Conservation (phyloP, 2,888 invertebrate genomes). For the Anoncus sp. region DNA sequence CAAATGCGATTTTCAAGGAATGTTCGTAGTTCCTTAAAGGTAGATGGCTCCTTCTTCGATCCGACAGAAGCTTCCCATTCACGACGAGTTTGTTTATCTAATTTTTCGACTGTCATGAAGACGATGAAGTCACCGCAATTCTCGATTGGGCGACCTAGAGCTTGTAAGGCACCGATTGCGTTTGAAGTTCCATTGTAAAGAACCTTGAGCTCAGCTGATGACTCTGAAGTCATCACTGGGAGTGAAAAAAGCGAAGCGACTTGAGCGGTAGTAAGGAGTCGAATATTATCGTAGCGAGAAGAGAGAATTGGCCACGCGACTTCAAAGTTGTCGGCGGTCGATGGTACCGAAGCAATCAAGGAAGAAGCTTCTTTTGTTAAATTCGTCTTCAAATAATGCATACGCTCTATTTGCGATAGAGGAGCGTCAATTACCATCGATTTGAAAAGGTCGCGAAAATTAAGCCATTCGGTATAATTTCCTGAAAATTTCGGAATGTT, state of each 20-base stretch:
- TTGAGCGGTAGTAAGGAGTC: slow-evolving; percentile 59
- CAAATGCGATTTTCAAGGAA: slow-evolving; percentile 36
- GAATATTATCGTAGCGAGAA: slow-evolving; percentile 15
- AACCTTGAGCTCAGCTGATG: slow-evolving; percentile 42
- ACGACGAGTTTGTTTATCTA: slow-evolving; percentile 60
- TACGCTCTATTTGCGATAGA: too few species aligned
- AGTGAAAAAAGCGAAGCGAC: slow-evolving; percentile 25
- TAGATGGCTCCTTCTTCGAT: slow-evolving; percentile 48
- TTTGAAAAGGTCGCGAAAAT: too few species aligned
- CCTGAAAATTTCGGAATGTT: too few species aligned
- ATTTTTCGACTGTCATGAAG: slow-evolving; percentile 60
- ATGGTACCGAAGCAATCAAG: too few species aligned
- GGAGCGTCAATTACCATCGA: too few species aligned
- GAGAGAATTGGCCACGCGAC: slow-evolving; percentile 1
- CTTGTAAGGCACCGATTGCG: slow-evolving; percentile 62
- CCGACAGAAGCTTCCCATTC: slow-evolving; percentile 63
- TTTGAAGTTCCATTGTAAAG: slow-evolving; percentile 60
- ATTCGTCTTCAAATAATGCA: too few species aligned
- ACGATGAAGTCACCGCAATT: slow-evolving; percentile 65
- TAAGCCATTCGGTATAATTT: too few species aligned
- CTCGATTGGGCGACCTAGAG: slow-evolving; percentile 42
- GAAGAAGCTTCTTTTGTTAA: too few species aligned
- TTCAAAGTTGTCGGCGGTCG: not conserved
- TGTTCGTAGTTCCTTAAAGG: slow-evolving; percentile 8
- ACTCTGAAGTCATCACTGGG: not conserved